Conservation (phyloP, 2,113 vertebrate genomes). For the Halcyon malimbica region DNA sequence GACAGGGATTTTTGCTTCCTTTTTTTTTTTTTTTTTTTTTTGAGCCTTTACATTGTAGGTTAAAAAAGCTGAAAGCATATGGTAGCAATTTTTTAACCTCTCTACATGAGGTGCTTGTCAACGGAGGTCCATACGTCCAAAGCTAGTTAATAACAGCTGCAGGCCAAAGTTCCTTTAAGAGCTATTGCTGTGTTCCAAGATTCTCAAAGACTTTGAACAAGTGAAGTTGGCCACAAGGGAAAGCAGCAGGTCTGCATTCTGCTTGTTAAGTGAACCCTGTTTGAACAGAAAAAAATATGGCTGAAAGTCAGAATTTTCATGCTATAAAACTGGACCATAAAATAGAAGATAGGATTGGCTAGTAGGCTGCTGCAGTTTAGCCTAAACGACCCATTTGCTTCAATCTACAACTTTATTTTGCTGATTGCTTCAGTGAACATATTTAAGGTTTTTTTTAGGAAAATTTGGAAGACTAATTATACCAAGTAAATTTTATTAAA, state of each 20-base stretch:
- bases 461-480: background rate
- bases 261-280: constrained; percentile 58
- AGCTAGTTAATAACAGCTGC: constrained; percentile 72
- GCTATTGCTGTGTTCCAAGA: constrained; percentile 31
- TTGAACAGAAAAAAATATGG: constrained; percentile 41
- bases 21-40: background rate
- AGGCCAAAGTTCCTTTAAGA: constrained; percentile 59
- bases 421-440: background rate
- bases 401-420: background rate
- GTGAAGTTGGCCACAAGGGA: constrained; percentile 57
- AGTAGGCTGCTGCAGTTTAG: background rate
- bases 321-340: constrained; percentile 19
- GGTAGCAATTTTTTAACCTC: constrained; percentile 69
- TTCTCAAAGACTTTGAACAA: constrained; percentile 67
- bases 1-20: background rate
- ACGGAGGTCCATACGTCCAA: constrained; percentile 49
- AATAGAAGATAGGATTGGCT: constrained; percentile 21
- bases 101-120: constrained; percentile 57
- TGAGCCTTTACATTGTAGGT: background rate
- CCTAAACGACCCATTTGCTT: background rate
- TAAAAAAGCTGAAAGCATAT: constrained; percentile 62
- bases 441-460: background rate
- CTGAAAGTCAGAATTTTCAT: constrained; percentile 39
- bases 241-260: constrained; percentile 51
- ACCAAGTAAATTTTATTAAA: background rate